Evolutionary conservation across 2,888 invertebrate genomes (phyloP).

Genomic region (Macaria notata): DNA sequence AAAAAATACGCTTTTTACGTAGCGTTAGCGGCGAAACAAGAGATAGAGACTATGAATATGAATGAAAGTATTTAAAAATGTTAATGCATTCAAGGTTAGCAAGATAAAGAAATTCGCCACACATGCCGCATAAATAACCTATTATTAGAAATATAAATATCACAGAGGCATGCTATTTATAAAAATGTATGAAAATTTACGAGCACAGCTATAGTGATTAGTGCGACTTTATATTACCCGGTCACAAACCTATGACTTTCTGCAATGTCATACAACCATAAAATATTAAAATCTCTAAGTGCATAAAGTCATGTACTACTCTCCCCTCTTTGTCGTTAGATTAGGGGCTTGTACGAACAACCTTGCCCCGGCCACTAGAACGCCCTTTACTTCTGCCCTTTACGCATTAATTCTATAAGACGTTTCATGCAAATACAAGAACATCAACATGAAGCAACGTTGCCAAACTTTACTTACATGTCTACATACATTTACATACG

Average conservation of each 20-base stretch:
- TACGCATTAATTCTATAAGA: conserved; percentile 26
- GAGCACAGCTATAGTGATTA: conserved; percentile 4
- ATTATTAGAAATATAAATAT: no score
- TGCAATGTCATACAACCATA: conserved; percentile 22
- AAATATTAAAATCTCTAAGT: conserved; percentile 12
- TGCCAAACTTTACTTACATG: conserved; percentile 37
- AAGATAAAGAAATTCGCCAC: no score
- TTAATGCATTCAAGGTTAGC: no score
- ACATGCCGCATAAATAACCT: no score
- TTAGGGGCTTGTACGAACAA: conserved; percentile 8
- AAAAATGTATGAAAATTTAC: no score
- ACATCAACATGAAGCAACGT: conserved; percentile 30
- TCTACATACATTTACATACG: conserved; percentile 31
- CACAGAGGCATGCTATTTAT: no score
- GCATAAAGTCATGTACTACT: conserved; percentile 7
- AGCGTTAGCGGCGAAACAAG: no score
- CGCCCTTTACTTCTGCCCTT: conserved; percentile 20
- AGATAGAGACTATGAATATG: no score
- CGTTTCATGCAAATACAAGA: conserved; percentile 30
- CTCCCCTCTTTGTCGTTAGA: conserved; percentile 12
- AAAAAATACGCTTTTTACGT: no score
- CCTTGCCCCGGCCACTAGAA: conserved; percentile 3
- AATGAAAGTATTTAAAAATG: no score
- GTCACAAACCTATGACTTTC: conserved; percentile 24
- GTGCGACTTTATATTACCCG: conserved; percentile 8